phyloP scores from a whole-genome alignment of 2,113 vertebrate species.

The Epinephelus moara region DNA sequence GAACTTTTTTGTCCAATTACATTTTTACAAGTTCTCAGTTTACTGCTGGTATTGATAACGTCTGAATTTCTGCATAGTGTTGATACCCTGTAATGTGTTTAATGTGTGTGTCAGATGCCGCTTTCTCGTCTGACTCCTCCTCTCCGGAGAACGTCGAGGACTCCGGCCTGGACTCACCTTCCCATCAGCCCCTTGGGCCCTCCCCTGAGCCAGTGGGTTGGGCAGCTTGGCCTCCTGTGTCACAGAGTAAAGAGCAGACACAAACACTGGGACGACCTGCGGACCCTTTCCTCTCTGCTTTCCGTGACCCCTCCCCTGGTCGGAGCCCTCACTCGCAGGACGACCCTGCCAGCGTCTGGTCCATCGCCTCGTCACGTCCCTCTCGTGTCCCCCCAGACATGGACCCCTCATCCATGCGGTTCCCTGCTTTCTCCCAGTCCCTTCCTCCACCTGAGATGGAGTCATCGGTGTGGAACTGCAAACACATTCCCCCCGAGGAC shows the following conservation, averaged over 20 bases:
- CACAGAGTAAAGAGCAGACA: constrained; percentile 78
- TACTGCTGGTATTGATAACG: not conserved
- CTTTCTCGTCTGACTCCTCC: constrained; percentile 93
- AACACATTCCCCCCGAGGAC: constrained; percentile 81
- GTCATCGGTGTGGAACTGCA: constrained; percentile 83
- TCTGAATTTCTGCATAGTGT: not conserved
- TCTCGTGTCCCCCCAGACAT: constrained; percentile 53
- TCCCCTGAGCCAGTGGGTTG: constrained; percentile 90
- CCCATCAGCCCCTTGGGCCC: constrained; percentile 88
- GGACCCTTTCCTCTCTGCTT: constrained; percentile 80
- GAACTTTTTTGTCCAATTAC: not conserved
- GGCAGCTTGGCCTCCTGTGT: constrained; percentile 86
- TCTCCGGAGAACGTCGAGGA: constrained; percentile 95
- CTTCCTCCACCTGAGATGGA: constrained; percentile 71
- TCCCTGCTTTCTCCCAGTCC: constrained; percentile 78
- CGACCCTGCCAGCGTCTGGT: constrained; percentile 60
- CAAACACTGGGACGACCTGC: constrained; percentile 53
- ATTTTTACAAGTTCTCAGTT: not conserved
- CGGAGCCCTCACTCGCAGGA: constrained; percentile 58
- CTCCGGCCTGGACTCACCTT: constrained; percentile 93
- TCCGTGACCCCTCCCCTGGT: constrained; percentile 77
- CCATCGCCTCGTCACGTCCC: constrained; percentile 28
- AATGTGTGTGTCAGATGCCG: constrained; percentile 75
- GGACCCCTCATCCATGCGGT: constrained; percentile 65
- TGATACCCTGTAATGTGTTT: not conserved